Percentiles rank a stretch among this genome's conserved stretches.
These are phyloP conservation scores for Tragulus kanchil DNA, from an alignment of 2,113 vertebrate species.

Conservation along the genomic window DNA sequence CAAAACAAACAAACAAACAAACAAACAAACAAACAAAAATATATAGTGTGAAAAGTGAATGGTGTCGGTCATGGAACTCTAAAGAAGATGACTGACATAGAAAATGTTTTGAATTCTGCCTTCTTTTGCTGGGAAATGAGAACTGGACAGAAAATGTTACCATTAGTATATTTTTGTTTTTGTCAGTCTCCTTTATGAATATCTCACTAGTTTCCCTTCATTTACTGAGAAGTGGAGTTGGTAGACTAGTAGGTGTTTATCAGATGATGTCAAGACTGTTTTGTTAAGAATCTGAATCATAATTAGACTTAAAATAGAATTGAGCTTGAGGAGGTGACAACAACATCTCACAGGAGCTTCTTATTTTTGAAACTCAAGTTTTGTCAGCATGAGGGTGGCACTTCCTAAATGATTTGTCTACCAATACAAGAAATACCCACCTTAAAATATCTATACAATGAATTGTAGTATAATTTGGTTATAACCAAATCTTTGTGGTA, in stretches of 20 bases:
- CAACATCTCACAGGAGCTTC: not conserved
- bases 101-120: not conserved
- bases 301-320: slow-evolving; percentile 46
- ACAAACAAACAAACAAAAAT: not conserved
- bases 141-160: not conserved
- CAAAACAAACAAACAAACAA: too few relatives aligned
- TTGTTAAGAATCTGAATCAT: slow-evolving; percentile 10
- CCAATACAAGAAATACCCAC: not conserved
- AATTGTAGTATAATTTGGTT: not conserved
- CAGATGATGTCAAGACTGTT: not conserved
- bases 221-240: not conserved
- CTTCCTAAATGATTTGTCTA: not conserved
- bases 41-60: not conserved
- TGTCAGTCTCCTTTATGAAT: not conserved
- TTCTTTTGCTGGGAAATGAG: not conserved
- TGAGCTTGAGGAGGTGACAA: not conserved
- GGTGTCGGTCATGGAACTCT: not conserved
- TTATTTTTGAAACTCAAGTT: slow-evolving; percentile 16
- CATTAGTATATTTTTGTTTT: not conserved
- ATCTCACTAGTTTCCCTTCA: not conserved
- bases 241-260: slow-evolving; percentile 27
- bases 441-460: not conserved
- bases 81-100: not conserved
- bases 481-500: not conserved
- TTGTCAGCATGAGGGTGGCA: not conserved